Base-by-base conservation (phyloP, 2,888 invertebrate species). In the Torymus texanus region DNA sequence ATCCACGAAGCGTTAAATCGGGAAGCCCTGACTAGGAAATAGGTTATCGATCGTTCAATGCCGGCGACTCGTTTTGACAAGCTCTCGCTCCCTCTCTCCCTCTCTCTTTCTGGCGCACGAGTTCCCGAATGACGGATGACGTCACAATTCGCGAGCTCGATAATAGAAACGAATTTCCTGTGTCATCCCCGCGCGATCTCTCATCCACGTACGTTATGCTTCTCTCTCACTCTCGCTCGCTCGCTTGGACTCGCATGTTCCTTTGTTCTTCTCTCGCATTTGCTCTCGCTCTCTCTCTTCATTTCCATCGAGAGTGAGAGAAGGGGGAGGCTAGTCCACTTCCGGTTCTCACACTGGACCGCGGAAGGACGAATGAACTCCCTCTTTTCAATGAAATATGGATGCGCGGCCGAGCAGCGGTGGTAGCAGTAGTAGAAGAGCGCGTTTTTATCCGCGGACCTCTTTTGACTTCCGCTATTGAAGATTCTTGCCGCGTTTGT, bases 141-240 rank as follows among this genome's bases (percentile, higher is more conserved):
- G 86, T 86, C 84, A 85, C 85, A 86, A 87, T 85, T 83, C 84
- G 82, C 82, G 80, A 80, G 79, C 79, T 78, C 81, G 85, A 86
- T 88, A 86, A 85, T 85, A 85, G 84, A 86, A 87, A 85, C 85
- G 86, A 88, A 88, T 87, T 87, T 87, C 86, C 87, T 83, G 85
- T 83, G 84, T 85, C 85, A 85, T 86, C 85, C 14, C 68, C 5
- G 18, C 29, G 61, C 18, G 66, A 59, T 74, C 66, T 50, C 63
- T 74, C 74, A 50, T 59, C 51, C 56, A 51, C 50, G 29, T 51
- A 56, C 21, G 13, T 8, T 24, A 21, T 1, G 13, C 58, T 56
- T 53, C 11, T 24, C 58, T 8, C 41, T 11, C 41, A 8, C 41
- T 21, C 11, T 21, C 41, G 51, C 16, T 8, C 55, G 10, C 41